Percentiles rank a stretch among this genome's conserved stretches.
phyloP scores from a whole-genome alignment of 1,140 invertebrate genomes.

The Drosophila nikananu region DNA sequence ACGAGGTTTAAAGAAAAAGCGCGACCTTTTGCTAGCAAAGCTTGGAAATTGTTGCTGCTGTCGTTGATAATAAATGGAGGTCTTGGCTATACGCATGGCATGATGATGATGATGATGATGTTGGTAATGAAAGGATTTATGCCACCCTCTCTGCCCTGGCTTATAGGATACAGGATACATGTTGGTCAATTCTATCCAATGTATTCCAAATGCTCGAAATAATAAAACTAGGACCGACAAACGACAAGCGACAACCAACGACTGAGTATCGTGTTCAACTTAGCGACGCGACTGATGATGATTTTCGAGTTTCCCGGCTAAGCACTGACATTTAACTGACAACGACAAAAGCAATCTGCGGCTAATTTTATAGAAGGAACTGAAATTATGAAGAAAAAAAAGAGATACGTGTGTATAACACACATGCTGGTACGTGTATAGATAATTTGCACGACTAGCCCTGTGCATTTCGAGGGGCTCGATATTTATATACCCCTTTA shows the following conservation, averaged over 20 bases:
- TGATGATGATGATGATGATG: slow-evolving; percentile 2
- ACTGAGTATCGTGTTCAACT: slow-evolving; percentile 13
- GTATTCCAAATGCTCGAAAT: background rate
- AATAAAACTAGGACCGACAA: background rate
- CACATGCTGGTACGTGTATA: slow-evolving; percentile 43
- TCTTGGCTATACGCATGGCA: slow-evolving; percentile 19
- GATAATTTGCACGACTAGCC: slow-evolving; percentile 56
- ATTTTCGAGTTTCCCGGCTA: slow-evolving; percentile 51
- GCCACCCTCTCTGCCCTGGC: slow-evolving; percentile 20
- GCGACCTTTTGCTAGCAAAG: slow-evolving; percentile 25
- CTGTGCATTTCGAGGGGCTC: slow-evolving; percentile 30
- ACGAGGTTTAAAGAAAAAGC: slow-evolving; percentile 19
- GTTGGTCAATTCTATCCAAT: background rate
- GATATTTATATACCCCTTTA: slow-evolving; percentile 47
- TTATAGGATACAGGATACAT: slow-evolving; percentile 51
- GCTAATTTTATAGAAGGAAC: slow-evolving; percentile 46
- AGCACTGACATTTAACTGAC: slow-evolving; percentile 64
- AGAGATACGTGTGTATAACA: slow-evolving; percentile 32
- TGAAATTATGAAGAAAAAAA: slow-evolving; percentile 49
- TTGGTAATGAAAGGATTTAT: slow-evolving; percentile 29
- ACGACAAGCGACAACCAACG: slow-evolving; percentile 8
- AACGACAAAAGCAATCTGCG: slow-evolving; percentile 61
- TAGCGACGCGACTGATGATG: slow-evolving; percentile 36
- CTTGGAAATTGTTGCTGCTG: slow-evolving; percentile 26
- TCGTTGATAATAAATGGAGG: slow-evolving; percentile 25